A percentile compares a stretch with the other conserved stretches of the same genome.
These are phyloP conservation scores for Euura saliciscinereae DNA, from an alignment of 1,140 invertebrate species.

Conservation along the genomic window DNA sequence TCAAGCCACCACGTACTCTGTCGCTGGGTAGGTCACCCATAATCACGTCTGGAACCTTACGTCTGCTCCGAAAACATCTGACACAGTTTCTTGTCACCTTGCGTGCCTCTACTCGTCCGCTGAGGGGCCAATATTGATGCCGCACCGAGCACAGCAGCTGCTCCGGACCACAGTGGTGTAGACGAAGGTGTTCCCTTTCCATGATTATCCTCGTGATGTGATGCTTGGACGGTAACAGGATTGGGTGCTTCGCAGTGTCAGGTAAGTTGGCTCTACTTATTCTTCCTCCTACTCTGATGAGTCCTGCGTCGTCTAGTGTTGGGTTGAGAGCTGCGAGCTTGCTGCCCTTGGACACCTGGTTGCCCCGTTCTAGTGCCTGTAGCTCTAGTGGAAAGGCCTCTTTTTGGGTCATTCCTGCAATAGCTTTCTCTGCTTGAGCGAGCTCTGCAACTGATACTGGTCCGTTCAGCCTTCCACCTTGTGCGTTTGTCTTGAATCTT, in stretches of 20 bases:
- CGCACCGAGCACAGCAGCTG: conserved; percentile 26
- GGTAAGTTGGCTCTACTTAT: conserved; percentile 17
- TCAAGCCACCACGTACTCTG: conserved; percentile 31
- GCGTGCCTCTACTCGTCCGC: conserved; percentile 18
- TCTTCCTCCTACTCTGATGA: conserved; percentile 28
- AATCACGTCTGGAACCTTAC: conserved; percentile 19
- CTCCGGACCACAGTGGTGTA: conserved; percentile 43
- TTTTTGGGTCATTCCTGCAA: neutral
- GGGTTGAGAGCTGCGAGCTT: conserved; percentile 17
- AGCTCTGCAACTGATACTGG: conserved; percentile 4
- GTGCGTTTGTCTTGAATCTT: too few relatives aligned
- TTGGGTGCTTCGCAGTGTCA: conserved; percentile 24
- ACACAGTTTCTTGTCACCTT: conserved; percentile 32
- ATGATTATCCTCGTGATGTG: conserved; percentile 33
- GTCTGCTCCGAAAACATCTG: conserved; percentile 30
- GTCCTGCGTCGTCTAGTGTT: conserved; percentile 20
- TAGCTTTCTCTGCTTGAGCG: conserved; percentile 1
- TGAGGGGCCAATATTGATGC: conserved; percentile 34
- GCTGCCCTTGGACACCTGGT: conserved; percentile 16
- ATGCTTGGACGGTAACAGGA: conserved; percentile 23
- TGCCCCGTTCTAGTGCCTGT: neutral
- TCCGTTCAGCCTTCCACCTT: too few relatives aligned
- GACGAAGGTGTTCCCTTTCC: conserved; percentile 32
- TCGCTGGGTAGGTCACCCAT: conserved; percentile 42
- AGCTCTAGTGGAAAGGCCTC: neutral